These are phyloP conservation scores for Campoplex capitator DNA, from an alignment of 2,888 invertebrate genomes.

Conservation along the genomic window DNA sequence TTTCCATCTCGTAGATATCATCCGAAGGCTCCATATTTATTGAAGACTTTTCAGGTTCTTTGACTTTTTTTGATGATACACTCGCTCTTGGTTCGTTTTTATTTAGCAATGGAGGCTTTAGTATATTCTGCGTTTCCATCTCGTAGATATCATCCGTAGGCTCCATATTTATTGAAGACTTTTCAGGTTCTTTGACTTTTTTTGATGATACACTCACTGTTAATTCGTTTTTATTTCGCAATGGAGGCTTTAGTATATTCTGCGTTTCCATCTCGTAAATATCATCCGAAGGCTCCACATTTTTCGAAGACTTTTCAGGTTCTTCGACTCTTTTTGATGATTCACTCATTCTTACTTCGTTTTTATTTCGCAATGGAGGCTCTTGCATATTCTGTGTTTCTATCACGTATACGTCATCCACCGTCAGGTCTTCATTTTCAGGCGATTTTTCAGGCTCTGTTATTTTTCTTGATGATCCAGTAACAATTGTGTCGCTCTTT, in stretches of 20 bases:
- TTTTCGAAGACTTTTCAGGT: not conserved
- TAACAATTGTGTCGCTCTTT: not conserved
- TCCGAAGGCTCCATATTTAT: not conserved
- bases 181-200: not conserved
- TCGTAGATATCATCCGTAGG: slow-evolving; percentile 62
- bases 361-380: not conserved
- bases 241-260: not conserved
- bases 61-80: not conserved
- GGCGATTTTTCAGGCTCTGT: not conserved
- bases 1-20: slow-evolving; percentile 71
- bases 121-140: slow-evolving; percentile 69
- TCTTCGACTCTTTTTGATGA: not conserved
- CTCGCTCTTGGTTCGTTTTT: not conserved
- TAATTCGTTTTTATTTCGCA: not conserved
- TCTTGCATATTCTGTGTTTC: slow-evolving; percentile 67
- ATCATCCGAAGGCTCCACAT: slow-evolving; percentile 13
- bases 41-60: not conserved
- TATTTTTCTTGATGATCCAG: not conserved
- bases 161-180: not conserved
- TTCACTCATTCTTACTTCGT: not conserved
- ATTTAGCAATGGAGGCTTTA: not conserved
- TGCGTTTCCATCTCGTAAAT: slow-evolving; percentile 73
- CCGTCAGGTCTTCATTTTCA: not conserved
- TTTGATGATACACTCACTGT: not conserved
- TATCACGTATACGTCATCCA: slow-evolving; percentile 65